Conservation (phyloP, 2,888 invertebrate genomes). For the Drepanosiphum platanoidis region DNA sequence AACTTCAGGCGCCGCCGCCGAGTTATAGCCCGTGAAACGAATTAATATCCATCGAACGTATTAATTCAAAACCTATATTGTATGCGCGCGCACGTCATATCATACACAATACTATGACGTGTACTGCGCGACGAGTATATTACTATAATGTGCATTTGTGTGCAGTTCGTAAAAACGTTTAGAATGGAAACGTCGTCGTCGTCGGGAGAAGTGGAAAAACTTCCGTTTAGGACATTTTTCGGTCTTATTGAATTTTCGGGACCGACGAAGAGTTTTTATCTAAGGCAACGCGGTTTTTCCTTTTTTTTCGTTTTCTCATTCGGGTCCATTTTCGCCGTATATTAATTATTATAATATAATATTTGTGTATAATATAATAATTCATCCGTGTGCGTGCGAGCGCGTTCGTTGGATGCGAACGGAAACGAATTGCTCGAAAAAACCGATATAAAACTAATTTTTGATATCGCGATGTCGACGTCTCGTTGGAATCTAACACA, state of each 20-base stretch:
- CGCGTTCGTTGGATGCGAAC: neutral
- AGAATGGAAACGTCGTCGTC: neutral
- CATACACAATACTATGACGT: too few species aligned
- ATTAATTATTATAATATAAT: neutral
- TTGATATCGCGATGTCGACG: too few species aligned
- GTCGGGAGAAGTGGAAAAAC: neutral
- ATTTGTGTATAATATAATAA: neutral
- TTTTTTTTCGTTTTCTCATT: too few species aligned
- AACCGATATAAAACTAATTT: too few species aligned
- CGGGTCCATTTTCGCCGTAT: neutral
- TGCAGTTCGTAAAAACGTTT: neutral
- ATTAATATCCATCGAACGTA: slow-evolving; percentile 10
- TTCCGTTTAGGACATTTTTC: slow-evolving; percentile 10
- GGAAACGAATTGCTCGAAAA: too few species aligned
- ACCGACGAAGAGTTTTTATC: neutral
- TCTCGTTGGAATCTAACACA: too few species aligned
- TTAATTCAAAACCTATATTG: neutral
- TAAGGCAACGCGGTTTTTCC: too few species aligned
- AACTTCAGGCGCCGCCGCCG: neutral
- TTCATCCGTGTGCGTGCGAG: neutral
- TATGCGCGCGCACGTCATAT: neutral
- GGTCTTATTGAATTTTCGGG: neutral
- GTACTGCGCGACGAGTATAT: neutral
- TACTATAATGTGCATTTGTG: neutral
- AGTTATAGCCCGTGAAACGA: slow-evolving; percentile 11